Evolutionary conservation across 23 tunicate species (phyloP).

Genomic region (Phallusia fumigata): DNA sequence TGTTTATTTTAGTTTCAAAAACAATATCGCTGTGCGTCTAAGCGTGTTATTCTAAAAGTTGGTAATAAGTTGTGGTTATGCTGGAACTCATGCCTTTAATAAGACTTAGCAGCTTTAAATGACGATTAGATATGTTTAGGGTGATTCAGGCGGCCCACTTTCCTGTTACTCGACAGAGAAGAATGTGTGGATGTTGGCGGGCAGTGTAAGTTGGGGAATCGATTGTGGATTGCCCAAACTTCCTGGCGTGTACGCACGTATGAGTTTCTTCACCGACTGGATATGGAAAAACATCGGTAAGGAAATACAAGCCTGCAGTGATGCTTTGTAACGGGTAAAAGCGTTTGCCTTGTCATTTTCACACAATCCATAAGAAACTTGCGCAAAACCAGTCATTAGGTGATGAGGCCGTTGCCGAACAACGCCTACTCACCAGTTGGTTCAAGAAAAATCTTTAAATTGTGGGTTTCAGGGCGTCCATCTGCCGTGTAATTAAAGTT

Average conservation of each 20-base stretch:
- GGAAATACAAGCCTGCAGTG: background rate
- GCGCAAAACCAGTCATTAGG: background rate
- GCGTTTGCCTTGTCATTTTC: too few species aligned
- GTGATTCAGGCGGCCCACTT: slow-evolving; percentile 84
- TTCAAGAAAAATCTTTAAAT: background rate
- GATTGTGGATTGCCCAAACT: slow-evolving; percentile 57
- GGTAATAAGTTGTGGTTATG: too few species aligned
- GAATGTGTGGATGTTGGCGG: slow-evolving; percentile 50
- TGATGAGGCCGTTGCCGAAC: background rate
- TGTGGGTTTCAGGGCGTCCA: background rate
- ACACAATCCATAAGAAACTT: background rate
- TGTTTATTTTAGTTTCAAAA: too few species aligned
- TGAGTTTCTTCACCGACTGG: slow-evolving; percentile 49
- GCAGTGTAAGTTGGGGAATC: slow-evolving; percentile 74
- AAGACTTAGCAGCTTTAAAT: too few species aligned
- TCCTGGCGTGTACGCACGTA: slow-evolving; percentile 72
- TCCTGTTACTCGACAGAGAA: slow-evolving; percentile 37
- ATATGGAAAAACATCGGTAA: slow-evolving; percentile 55
- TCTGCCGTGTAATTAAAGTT: background rate
- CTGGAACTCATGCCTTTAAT: too few species aligned
- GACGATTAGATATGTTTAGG: too few species aligned
- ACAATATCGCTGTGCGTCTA: too few species aligned
- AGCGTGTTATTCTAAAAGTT: too few species aligned
- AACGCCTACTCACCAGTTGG: background rate
- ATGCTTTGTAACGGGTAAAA: background rate